Conservation (phyloP, 2,113 vertebrate genomes). For the Phalacrocorax brasilianus region DNA sequence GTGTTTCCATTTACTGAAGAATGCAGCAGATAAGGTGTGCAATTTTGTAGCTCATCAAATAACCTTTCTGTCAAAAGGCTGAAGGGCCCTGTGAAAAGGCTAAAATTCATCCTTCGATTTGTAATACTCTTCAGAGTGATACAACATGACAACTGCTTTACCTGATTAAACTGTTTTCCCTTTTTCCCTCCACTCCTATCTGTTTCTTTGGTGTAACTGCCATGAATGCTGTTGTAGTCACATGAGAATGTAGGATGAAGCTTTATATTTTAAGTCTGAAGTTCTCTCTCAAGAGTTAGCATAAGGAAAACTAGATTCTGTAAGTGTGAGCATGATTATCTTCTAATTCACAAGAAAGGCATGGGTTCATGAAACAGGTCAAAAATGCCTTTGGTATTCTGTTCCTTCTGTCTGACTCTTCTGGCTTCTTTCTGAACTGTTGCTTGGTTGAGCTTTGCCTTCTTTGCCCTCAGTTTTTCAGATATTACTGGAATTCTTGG, state of each 20-base stretch:
- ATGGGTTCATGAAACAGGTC: not conserved
- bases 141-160: not conserved
- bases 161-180: not conserved
- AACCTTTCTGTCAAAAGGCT: not conserved
- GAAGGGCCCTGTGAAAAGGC: not conserved
- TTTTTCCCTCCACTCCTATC: not conserved
- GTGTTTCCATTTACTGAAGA: not conserved
- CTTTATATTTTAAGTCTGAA: not conserved
- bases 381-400: not conserved
- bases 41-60: not conserved
- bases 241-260: not conserved
- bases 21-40: not conserved
- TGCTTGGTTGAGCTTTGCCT: not conserved
- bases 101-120: not conserved
- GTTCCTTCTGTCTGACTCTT: not conserved
- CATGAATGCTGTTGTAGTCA: not conserved
- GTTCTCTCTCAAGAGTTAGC: not conserved
- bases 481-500: not conserved
- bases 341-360: not conserved
- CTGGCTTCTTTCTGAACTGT: not conserved
- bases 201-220: not conserved
- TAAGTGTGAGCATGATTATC: not conserved
- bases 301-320: not conserved
- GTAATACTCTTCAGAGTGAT: not conserved
- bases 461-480: not conserved